Evolutionary conservation across 2,797 vertebrate genomes (phyloP).

Genomic region (Poeciliopsis paucimaculata): DNA sequence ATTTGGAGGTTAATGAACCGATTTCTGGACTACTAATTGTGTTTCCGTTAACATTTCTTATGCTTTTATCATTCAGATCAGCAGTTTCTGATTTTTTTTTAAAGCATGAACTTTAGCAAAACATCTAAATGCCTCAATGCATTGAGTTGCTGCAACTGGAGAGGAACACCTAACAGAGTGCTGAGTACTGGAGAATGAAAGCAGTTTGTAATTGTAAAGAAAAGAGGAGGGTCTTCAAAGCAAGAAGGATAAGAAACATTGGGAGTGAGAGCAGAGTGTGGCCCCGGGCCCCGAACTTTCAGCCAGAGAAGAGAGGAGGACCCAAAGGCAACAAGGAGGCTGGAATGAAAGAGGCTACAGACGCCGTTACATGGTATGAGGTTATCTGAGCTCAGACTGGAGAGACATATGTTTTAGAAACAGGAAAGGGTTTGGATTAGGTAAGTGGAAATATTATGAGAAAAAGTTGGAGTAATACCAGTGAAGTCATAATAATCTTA

Average conservation of each 20-base stretch:
- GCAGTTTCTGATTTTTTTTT: not conserved
- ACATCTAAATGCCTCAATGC: not conserved
- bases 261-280: conserved; percentile 37
- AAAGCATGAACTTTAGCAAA: not conserved
- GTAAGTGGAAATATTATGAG: not conserved
- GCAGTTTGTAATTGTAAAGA: not conserved
- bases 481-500: not conserved
- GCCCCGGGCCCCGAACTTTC: conserved; percentile 41
- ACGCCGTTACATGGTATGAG: not conserved
- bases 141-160: not conserved
- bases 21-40: not conserved
- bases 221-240: not conserved
- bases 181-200: not conserved
- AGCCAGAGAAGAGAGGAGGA: conserved; percentile 17
- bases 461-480: not conserved
- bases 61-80: not conserved
- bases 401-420: not conserved
- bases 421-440: not conserved
- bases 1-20: not conserved
- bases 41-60: not conserved
- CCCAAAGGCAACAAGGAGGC: conserved; percentile 52
- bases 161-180: not conserved
- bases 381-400: not conserved
- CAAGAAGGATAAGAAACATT: conserved; percentile 4
- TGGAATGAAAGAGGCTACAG: conserved; percentile 6